phyloP scores from a whole-genome alignment of 2,113 vertebrate species.

The zebrafish (Danio rerio) region GRCz12tu NC_133183.1:31668501-31669000 shows the following conservation, averaged over 20 bases:
- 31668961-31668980: constrained; percentile 18
- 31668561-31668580: no score
- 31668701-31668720: no score
- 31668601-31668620: no score
- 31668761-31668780: background rate
- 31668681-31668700: no score
- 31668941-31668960: constrained; percentile 8
- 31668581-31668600: no score
- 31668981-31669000: constrained; percentile 5
- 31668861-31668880: constrained; percentile 23
- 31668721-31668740: no score
- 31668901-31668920: constrained; percentile 46
- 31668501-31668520: no score
- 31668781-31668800: constrained; percentile 32
- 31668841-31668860: constrained; percentile 1
- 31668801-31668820: background rate
- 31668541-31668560: no score
- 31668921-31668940: constrained; percentile 25
- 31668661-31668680: no score
- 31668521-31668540: no score
- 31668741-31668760: background rate
- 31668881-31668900: constrained; percentile 38
- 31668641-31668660: no score
- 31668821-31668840: constrained; percentile 2
- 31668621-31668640: no score